Conservation (phyloP, 1,140 invertebrate species). For the Sitophilus oryzae region DNA sequence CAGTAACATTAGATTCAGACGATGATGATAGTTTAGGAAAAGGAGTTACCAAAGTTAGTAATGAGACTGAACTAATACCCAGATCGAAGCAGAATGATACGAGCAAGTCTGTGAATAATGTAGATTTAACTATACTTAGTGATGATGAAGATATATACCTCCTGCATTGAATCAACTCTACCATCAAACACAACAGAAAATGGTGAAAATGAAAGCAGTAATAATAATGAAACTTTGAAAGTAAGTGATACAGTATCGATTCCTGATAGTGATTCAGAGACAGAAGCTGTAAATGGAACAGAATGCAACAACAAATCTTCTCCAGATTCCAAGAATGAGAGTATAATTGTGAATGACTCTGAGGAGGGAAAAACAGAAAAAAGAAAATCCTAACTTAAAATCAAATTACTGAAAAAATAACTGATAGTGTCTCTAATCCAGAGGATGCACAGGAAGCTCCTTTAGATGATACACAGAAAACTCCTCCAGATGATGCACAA, state of each 20-base stretch:
- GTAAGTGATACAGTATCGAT: slow-evolving; percentile 3
- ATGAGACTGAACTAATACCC: too few relatives aligned
- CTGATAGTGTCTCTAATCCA: background rate
- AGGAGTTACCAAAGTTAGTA: too few relatives aligned
- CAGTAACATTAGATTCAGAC: slow-evolving; percentile 15
- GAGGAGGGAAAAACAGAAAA: slow-evolving; percentile 18
- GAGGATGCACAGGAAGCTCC: background rate
- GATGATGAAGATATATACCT: slow-evolving; percentile 11
- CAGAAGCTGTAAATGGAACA: background rate
- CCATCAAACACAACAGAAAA: too few relatives aligned
- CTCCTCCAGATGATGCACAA: too few relatives aligned
- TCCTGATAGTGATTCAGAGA: slow-evolving; percentile 12
- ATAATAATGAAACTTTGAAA: background rate
- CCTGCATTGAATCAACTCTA: too few relatives aligned
- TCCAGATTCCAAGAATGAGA: background rate
- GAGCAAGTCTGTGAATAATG: background rate
- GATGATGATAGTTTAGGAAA: slow-evolving; percentile 12
- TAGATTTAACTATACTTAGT: slow-evolving; percentile 1
- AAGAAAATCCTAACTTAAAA: too few relatives aligned
- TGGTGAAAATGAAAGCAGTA: background rate
- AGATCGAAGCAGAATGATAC: too few relatives aligned
- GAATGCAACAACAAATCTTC: background rate
- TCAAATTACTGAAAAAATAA: slow-evolving; percentile 16
- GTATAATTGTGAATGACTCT: slow-evolving; percentile 17
- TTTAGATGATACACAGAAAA: too few relatives aligned